These are phyloP conservation scores for Cryptocheilus praepositus DNA, from an alignment of 2,888 invertebrate genomes.

Conservation along the genomic window DNA sequence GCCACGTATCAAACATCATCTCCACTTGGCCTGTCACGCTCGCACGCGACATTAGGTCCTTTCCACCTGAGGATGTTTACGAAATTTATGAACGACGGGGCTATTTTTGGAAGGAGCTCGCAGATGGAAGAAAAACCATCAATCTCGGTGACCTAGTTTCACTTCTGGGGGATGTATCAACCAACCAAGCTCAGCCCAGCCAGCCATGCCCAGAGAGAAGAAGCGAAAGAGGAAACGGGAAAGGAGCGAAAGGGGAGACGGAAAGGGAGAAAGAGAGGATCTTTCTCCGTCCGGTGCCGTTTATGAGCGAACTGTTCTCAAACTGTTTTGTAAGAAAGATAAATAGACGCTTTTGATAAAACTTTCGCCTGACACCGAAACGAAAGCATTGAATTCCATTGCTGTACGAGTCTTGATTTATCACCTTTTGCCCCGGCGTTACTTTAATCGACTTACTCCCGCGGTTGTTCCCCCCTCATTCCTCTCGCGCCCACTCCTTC, in stretches of 20 bases:
- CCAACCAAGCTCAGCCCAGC: slow-evolving; percentile 10
- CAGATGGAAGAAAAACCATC: slow-evolving; percentile 51
- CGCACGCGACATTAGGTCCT: slow-evolving; percentile 6
- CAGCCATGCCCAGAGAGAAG: slow-evolving; percentile 8
- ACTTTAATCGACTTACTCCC: slow-evolving; percentile 14
- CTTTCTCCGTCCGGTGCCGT: slow-evolving; percentile 46
- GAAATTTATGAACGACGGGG: slow-evolving; percentile 48
- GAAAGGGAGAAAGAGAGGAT: slow-evolving; percentile 22
- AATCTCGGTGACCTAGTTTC: slow-evolving; percentile 52
- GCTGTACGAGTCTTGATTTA: slow-evolving; percentile 49
- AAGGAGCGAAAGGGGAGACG: not conserved
- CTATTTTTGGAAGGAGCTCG: slow-evolving; percentile 40
- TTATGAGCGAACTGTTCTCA: slow-evolving; percentile 58
- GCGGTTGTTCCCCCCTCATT: not conserved
- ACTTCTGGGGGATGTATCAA: slow-evolving; percentile 1
- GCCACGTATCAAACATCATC: not conserved
- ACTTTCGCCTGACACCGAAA: slow-evolving; percentile 35
- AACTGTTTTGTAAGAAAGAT: slow-evolving; percentile 59
- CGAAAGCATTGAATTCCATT: slow-evolving; percentile 52
- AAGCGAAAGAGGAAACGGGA: not conserved
- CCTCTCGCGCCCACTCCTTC: not conserved
- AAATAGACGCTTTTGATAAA: slow-evolving; percentile 56
- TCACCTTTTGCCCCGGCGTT: slow-evolving; percentile 24
- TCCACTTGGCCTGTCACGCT: not conserved
- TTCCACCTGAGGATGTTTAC: slow-evolving; percentile 45